Base-by-base conservation (phyloP, 2,888 invertebrate genomes). In the Nomada lathburiana region DNA sequence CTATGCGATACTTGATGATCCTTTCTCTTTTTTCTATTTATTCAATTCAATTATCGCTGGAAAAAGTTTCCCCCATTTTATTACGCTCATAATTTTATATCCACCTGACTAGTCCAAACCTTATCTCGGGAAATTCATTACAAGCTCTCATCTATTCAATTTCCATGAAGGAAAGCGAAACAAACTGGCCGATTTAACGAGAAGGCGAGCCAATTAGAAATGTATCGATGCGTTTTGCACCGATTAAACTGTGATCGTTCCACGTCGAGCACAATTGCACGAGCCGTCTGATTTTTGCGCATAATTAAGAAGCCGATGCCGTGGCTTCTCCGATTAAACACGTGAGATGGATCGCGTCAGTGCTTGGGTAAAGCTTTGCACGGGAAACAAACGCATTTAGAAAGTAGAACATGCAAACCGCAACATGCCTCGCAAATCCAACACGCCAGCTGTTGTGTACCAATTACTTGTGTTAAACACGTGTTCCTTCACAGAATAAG, bases 361-460 rank as follows among this genome's bases (percentile, higher is more conserved):
- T 26, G 18, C 16, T 20, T 18, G 11, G 29, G 10, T 26, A 9
- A 16, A 29, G 20, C 20, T 26, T 75, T 70, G 55, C 20, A 64
- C 5, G 20, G 18, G 52, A 47, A 76, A 70, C 59, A 59, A 36
- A 60, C 47, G 77, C 52, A 47, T 60, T 70, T 76, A 79, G 79
- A 79, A 79, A 79, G 76, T 76, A 76, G 76, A 69, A 70, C 70
- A 55, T 26, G 53, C 20, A 65, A 53, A 65, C 36, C 50, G n/a
- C 36, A 3, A 36, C 36, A 7, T 36, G 36, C 36, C 36, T 36
- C 42, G 18, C 26, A 69, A 69, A 69, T 76, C 11, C 29, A 26
- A 68, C 52, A 69, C 53, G 36, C 59, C 16, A 53, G 13, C 23
- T 16, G 23, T 44, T 44, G 20, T 42, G 23, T 11, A 7, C 16